Conservation (phyloP, 2,797 vertebrate species). For the Antennarius maculatus region DNA sequence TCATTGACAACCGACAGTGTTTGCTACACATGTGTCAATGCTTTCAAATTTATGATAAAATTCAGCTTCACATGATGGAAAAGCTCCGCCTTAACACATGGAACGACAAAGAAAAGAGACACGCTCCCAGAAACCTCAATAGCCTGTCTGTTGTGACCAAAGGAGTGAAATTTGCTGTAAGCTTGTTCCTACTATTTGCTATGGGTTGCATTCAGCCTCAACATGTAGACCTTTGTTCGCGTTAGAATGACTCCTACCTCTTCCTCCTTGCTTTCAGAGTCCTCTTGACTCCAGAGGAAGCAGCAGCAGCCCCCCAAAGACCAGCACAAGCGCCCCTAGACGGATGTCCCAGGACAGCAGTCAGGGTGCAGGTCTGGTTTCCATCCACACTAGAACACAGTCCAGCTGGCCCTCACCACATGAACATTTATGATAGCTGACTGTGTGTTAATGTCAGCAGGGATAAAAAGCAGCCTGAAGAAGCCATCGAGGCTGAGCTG, state of each 20-base stretch:
- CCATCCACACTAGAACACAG: background rate
- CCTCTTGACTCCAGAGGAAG: slow-evolving; percentile 65
- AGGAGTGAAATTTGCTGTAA: slow-evolving; percentile 81
- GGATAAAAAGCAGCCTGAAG: slow-evolving; percentile 73
- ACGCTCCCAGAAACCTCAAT: slow-evolving; percentile 19
- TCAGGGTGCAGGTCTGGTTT: slow-evolving; percentile 76
- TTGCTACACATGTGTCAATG: too few species aligned
- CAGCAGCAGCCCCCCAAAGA: slow-evolving; percentile 52
- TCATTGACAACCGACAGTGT: background rate
- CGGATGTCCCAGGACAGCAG: slow-evolving; percentile 59
- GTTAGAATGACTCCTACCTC: background rate
- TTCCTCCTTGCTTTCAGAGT: slow-evolving; percentile 70
- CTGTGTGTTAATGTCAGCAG: slow-evolving; percentile 8
- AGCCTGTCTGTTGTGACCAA: slow-evolving; percentile 37
- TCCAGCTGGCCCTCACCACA: too few species aligned
- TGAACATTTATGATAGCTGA: too few species aligned
- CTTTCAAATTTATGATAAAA: background rate
- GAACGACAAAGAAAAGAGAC: slow-evolving; percentile 70
- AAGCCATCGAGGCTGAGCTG: slow-evolving; percentile 17
- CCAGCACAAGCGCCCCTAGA: slow-evolving; percentile 57
- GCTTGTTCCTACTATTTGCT: slow-evolving; percentile 21
- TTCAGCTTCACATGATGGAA: slow-evolving; percentile 85
- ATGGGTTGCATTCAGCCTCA: background rate
- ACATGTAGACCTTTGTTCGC: background rate
- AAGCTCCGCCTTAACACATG: slow-evolving; percentile 88